Evolutionary conservation across 2,113 vertebrate genomes (phyloP).

Genomic region (Oostethus manadensis): DNA sequence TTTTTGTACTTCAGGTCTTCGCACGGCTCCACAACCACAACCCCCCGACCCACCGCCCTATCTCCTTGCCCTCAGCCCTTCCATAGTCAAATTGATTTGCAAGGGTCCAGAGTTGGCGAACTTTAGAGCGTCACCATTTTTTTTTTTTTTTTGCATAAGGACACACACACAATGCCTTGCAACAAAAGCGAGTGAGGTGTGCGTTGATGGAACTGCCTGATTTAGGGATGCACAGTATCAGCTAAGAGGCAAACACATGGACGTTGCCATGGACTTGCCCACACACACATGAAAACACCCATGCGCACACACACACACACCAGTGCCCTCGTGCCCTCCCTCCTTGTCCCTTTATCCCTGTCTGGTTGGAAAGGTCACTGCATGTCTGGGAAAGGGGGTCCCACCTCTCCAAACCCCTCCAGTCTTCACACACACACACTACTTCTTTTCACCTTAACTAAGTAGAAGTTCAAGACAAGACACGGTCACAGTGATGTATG

Average conservation of each 20-base stretch:
- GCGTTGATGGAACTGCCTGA: slow-evolving; percentile 67
- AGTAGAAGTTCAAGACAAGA: slow-evolving; percentile 47
- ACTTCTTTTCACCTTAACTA: slow-evolving; percentile 74
- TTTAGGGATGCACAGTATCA: slow-evolving; percentile 82
- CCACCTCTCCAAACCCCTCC: slow-evolving; percentile 74
- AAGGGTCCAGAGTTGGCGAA: slow-evolving; percentile 85
- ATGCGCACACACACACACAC: slow-evolving; percentile 26
- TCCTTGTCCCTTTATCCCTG: slow-evolving; percentile 88
- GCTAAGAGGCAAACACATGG: slow-evolving; percentile 20
- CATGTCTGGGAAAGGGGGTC: slow-evolving; percentile 95
- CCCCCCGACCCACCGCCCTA: slow-evolving; percentile 50
- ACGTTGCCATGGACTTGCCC: neutral
- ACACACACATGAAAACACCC: slow-evolving; percentile 12
- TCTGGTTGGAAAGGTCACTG: slow-evolving; percentile 98
- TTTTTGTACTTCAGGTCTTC: slow-evolving; percentile 34
- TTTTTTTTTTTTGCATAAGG: slow-evolving; percentile 86
- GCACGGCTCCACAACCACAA: slow-evolving; percentile 26
- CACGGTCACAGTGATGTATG: slow-evolving; percentile 56
- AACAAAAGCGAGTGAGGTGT: slow-evolving; percentile 56
- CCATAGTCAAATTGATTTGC: slow-evolving; percentile 96
- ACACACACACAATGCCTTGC: slow-evolving; percentile 78
- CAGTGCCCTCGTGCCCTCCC: slow-evolving; percentile 56
- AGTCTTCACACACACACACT: slow-evolving; percentile 16
- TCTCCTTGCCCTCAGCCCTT: slow-evolving; percentile 69
- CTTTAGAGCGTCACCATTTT: slow-evolving; percentile 62